Conservation (phyloP, 2,888 invertebrate species). For the Caenorhabditis sulstoni region DNA sequence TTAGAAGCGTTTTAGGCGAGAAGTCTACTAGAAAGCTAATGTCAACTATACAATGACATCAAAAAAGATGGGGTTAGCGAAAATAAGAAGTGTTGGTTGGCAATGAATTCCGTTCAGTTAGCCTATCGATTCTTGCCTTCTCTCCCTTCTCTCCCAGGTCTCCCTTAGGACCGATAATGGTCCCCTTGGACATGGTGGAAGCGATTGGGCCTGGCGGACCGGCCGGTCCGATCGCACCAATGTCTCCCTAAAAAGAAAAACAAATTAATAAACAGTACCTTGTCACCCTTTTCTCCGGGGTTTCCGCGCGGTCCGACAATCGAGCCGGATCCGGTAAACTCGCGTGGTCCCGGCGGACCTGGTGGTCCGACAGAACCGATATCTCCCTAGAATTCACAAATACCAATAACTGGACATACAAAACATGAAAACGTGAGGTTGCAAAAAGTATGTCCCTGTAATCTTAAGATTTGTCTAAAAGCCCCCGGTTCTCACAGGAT, state of each 20-base stretch:
- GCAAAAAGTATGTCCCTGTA: constrained; percentile 2
- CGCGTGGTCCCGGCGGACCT: constrained; percentile 82
- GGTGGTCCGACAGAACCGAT: constrained; percentile 77
- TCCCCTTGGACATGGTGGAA: constrained; percentile 75
- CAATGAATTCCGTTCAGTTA: constrained; percentile 29
- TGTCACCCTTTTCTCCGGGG: constrained; percentile 77
- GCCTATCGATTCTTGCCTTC: constrained; percentile 73
- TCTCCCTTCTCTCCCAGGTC: constrained; percentile 86
- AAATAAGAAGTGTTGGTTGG: constrained; percentile 41
- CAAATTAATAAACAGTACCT: constrained; percentile 70
- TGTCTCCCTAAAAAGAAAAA: constrained; percentile 75
- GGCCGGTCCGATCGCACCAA: constrained; percentile 74
- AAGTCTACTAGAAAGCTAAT: constrained; percentile 5
- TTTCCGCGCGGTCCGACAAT: constrained; percentile 78
- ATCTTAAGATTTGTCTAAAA: neutral
- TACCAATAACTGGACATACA: constrained; percentile 33
- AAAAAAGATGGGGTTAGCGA: constrained; percentile 30
- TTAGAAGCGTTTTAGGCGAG: constrained; percentile 34
- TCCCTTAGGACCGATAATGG: constrained; percentile 79
- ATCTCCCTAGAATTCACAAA: constrained; percentile 77
- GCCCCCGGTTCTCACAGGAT: constrained; percentile 76
- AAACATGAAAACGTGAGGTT: neutral
- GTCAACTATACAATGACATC: neutral
- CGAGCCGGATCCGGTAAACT: constrained; percentile 76
- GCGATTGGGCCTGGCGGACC: constrained; percentile 78